phyloP scores from a whole-genome alignment of 2,113 vertebrate genomes.

The Blennius ocellaris region DNA sequence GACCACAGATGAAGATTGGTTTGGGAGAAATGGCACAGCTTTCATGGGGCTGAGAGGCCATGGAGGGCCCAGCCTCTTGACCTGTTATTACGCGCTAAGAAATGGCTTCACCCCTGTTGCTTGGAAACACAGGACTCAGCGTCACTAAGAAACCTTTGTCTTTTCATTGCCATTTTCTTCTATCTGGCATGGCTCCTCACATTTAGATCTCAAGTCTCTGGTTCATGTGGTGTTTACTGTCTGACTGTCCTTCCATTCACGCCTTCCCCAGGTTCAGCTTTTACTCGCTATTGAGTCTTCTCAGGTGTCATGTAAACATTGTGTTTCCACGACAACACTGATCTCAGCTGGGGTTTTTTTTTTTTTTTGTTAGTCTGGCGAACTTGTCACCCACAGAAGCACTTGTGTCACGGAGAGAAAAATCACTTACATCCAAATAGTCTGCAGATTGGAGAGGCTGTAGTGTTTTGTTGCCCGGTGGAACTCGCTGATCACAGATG shows the following conservation, averaged over 20 bases:
- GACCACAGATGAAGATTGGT: constrained; percentile 58
- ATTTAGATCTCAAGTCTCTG: constrained; percentile 33
- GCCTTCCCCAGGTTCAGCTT: not conserved
- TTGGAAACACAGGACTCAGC: constrained; percentile 60
- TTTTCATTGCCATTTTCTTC: constrained; percentile 46
- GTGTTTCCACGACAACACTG: constrained; percentile 55
- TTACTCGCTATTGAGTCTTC: constrained; percentile 59
- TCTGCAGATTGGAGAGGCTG: constrained; percentile 32
- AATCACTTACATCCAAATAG: constrained; percentile 52
- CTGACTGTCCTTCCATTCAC: constrained; percentile 23
- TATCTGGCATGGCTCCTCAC: constrained; percentile 23
- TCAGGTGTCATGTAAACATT: constrained; percentile 46
- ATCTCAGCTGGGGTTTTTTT: constrained; percentile 44
- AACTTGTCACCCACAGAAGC: constrained; percentile 51
- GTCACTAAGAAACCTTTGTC: constrained; percentile 65
- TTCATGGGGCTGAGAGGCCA: constrained; percentile 55
- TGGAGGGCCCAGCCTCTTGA: constrained; percentile 58
- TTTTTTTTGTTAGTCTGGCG: constrained; percentile 33
- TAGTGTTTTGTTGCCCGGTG: constrained; percentile 45
- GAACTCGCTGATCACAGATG: constrained; percentile 39
- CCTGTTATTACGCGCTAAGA: constrained; percentile 69
- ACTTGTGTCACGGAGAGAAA: constrained; percentile 31
- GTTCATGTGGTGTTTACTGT: constrained; percentile 11
- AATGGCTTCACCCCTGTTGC: constrained; percentile 63
- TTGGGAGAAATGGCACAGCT: constrained; percentile 42